Evolutionary conservation across 2,888 invertebrate genomes (phyloP).

Genomic region (Uloborus plumipes): DNA sequence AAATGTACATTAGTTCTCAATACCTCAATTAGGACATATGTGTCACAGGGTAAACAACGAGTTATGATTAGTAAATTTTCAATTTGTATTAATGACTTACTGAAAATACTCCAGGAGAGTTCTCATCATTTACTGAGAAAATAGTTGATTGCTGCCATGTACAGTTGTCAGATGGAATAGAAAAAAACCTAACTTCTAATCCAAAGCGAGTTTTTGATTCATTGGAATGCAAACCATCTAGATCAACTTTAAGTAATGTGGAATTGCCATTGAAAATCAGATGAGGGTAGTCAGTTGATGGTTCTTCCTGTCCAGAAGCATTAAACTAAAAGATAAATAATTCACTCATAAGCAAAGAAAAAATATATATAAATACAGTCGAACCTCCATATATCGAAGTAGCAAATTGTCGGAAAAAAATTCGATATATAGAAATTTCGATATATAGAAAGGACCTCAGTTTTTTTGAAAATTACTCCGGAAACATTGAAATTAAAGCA

Average conservation of each 20-base stretch:
- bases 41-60: too few relatives aligned
- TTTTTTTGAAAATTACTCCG: too few relatives aligned
- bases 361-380: not conserved
- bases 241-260: slow-evolving; percentile 25
- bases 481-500: too few relatives aligned
- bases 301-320: slow-evolving; percentile 20
- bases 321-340: slow-evolving; percentile 37
- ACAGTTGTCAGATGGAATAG: not conserved
- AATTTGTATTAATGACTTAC: slow-evolving; percentile 24
- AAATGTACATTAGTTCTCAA: too few relatives aligned
- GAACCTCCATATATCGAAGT: too few relatives aligned
- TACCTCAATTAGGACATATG: too few relatives aligned
- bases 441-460: too few relatives aligned
- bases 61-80: not conserved
- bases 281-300: slow-evolving; percentile 35
- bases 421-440: too few relatives aligned
- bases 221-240: slow-evolving; percentile 30
- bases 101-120: slow-evolving; percentile 53
- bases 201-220: slow-evolving; percentile 31
- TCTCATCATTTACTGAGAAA: slow-evolving; percentile 47
- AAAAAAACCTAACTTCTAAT: slow-evolving; percentile 34
- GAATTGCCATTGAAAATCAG: slow-evolving; percentile 45
- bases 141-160: slow-evolving; percentile 10
- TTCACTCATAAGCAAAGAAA: not conserved
- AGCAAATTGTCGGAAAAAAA: too few relatives aligned